phyloP scores from a whole-genome alignment of 2,797 vertebrate genomes.

The Limosa lapponica region DNA sequence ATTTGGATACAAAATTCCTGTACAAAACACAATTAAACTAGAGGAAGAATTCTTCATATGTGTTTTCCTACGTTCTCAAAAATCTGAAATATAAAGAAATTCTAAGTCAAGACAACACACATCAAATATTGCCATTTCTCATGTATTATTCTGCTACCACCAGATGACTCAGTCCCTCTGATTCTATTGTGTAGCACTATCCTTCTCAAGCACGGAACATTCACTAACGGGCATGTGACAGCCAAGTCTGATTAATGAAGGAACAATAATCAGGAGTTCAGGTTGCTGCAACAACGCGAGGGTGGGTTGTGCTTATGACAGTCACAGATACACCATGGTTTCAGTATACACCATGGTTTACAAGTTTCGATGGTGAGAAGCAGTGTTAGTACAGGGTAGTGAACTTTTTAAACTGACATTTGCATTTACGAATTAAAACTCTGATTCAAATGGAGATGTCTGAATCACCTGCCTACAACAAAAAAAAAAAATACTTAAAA shows the following conservation, averaged over 20 bases:
- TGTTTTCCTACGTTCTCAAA: not conserved
- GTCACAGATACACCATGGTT: not conserved
- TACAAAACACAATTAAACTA: not conserved
- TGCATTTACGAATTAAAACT: slow-evolving; percentile 17
- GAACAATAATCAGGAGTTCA: not conserved
- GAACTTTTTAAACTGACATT: not conserved
- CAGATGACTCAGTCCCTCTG: fast-evolving
- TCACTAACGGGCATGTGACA: not conserved
- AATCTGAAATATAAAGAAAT: not conserved
- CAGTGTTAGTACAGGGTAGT: not conserved
- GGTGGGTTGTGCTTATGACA: not conserved
- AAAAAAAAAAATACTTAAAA: not conserved
- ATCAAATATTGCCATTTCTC: not conserved
- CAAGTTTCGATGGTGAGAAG: not conserved
- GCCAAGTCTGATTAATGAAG: not conserved
- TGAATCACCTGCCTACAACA: not conserved
- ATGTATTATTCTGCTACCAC: not conserved
- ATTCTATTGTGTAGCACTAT: not conserved
- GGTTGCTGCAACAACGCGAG: not conserved
- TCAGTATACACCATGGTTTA: not conserved
- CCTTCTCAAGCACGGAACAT: not conserved
- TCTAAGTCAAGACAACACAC: not conserved
- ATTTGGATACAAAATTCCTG: not conserved
- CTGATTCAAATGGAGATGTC: not conserved
- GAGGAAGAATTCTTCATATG: not conserved